Evolutionary conservation across 2,113 vertebrate genomes (phyloP).

Genomic region (Xenopus laevis): DNA sequence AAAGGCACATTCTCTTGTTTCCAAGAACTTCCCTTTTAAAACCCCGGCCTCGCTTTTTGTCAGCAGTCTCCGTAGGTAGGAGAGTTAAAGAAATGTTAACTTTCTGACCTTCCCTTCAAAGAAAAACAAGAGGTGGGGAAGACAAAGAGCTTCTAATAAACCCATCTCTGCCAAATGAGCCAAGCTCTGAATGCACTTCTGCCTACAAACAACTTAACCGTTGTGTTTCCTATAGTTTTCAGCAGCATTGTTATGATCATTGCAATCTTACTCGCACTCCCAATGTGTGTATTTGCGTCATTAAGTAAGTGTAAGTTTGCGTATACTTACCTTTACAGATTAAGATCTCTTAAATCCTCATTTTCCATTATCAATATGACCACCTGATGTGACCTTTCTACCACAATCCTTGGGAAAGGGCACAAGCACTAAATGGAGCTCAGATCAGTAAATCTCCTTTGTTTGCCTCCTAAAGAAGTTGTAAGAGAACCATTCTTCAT

Average conservation of each 20-base stretch:
- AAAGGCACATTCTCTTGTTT: conserved; percentile 71
- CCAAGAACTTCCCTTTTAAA: conserved; percentile 52
- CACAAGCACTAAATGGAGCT: no score
- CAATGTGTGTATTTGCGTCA: not conserved
- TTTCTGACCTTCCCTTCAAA: conserved; percentile 61
- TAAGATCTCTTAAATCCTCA: no score
- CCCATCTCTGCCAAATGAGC: conserved; percentile 11
- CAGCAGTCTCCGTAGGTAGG: conserved; percentile 63
- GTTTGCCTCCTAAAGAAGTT: no score
- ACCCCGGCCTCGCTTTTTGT: conserved; percentile 58
- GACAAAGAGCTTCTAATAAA: conserved; percentile 54
- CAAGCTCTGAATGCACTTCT: not conserved
- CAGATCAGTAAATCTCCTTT: no score
- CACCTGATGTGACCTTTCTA: no score
- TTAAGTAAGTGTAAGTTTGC: no score
- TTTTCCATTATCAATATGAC: no score
- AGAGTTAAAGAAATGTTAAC: conserved; percentile 62
- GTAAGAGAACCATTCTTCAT: no score
- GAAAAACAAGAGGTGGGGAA: conserved; percentile 49
- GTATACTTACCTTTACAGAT: no score
- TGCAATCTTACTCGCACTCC: not conserved
- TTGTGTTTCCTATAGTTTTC: not conserved
- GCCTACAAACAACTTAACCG: conserved; percentile 4
- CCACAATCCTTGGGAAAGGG: no score
- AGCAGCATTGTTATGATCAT: not conserved